Conservation (phyloP, 1,140 invertebrate species). For the Calephelis nemesis region DNA sequence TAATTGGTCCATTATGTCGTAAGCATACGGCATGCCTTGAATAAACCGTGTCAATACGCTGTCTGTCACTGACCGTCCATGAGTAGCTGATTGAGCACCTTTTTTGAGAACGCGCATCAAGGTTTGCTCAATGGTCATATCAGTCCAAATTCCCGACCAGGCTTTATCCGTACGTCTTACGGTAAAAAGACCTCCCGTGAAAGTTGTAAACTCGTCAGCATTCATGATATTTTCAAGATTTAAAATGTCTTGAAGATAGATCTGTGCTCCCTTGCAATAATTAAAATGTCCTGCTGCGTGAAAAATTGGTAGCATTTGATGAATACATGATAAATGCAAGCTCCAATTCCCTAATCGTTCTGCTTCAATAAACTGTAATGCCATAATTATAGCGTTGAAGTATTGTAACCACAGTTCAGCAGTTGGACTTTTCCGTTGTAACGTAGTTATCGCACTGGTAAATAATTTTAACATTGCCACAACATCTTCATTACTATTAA, state of each 20-base stretch:
- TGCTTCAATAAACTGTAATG: no score
- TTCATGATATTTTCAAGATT: neutral
- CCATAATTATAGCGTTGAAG: no score
- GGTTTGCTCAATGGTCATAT: neutral
- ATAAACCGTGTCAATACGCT: constrained; percentile 1
- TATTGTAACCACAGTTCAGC: no score
- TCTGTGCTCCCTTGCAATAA: neutral
- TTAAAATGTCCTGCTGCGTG: neutral
- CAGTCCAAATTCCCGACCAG: neutral
- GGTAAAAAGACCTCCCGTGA: neutral
- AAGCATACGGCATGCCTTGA: neutral
- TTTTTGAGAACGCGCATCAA: neutral
- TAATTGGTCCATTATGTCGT: neutral
- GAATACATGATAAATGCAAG: no score
- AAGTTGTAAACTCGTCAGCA: neutral
- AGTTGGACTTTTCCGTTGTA: no score
- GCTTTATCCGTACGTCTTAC: neutral
- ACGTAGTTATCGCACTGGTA: neutral
- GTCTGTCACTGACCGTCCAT: neutral
- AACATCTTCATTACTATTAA: neutral
- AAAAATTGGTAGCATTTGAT: no score
- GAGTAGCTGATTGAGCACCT: neutral
- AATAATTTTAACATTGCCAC: neutral
- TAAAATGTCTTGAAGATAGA: neutral
- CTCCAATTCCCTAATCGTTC: no score